These are phyloP conservation scores for Eubasilissa regina DNA, from an alignment of 1,140 invertebrate species.

Conservation along the genomic window DNA sequence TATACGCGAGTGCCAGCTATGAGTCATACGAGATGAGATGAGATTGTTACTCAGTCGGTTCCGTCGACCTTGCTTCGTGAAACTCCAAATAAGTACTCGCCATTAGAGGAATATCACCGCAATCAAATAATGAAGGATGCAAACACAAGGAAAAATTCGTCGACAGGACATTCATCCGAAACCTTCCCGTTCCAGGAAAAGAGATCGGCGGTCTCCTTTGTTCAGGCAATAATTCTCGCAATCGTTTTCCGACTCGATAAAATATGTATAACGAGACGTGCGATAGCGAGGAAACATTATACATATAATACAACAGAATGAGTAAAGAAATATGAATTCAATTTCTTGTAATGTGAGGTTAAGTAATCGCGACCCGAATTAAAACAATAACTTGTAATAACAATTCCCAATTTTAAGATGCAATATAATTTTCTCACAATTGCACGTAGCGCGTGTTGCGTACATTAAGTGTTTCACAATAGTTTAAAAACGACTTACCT, in stretches of 20 bases:
- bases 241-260: too few relatives aligned
- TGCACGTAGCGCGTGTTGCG: too few relatives aligned
- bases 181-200: not conserved
- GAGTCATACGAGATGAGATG: conserved; percentile 14
- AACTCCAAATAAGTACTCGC: conserved; percentile 5
- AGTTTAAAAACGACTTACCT: not conserved
- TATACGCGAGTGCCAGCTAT: not conserved
- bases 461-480: too few relatives aligned
- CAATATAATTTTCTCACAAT: too few relatives aligned
- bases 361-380: too few relatives aligned
- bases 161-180: not conserved
- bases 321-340: too few relatives aligned
- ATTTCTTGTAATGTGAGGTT: too few relatives aligned
- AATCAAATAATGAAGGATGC: not conserved
- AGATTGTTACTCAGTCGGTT: not conserved
- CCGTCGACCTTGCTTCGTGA: not conserved
- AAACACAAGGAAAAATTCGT: not conserved
- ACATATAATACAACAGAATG: too few relatives aligned
- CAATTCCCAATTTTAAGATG: too few relatives aligned
- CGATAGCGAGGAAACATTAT: too few relatives aligned
- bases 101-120: not conserved
- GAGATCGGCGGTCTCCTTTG: not conserved
- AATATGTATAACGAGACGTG: too few relatives aligned
- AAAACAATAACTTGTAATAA: too few relatives aligned
- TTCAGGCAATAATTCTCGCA: not conserved